Evolutionary conservation across 2,113 vertebrate genomes (phyloP), one percentile per base, ranked within the genome.

Genomic region (Gambusia affinis): DNA sequence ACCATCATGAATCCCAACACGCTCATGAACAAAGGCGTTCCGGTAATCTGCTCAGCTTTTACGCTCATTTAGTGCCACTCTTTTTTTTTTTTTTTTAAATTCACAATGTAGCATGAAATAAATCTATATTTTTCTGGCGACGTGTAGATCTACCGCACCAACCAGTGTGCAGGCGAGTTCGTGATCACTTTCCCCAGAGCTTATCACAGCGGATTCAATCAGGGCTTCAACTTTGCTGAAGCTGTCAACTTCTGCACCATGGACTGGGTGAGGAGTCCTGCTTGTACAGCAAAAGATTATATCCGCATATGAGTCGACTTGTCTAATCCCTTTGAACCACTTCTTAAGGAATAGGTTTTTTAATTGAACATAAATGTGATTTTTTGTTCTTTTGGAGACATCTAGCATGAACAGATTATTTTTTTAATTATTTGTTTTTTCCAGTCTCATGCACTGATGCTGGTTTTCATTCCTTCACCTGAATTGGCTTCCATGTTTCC

Each of bases 1-100:
- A 99, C 98, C 89, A 99, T 99, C 92, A 99, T 99, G 98, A 99
- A 99, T 94, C 98, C 98, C 80, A 99, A 99, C 87, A 96, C 97
- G 3, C 93, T 99, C 85, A 99, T 99, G 97, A 95, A 96, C 91
- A 96, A 99, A 31, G 95, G 97, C 54, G 95, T 99, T 78, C 98
- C 98, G 88, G 98, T 99, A 96, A 89, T 24, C 51, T 22, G 64
- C 66, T 72, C 29, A 29, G 14, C 15, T 47, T 47, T 19, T 19
- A 47, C 22, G 12, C 27, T 27, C 27, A 27, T 27, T 27, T 27
- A 27, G 27, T 27, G 27, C 27, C 27, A 27, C 27, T 14, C 0
- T 3, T 14, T 3, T 42, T 12, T 14, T 42, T 14, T 42, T 14
- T 27, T 27, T 27, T 27, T 27, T 27, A 27, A 27, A 42, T 42